phyloP scores from a whole-genome alignment of 2,797 vertebrate species.

The Pangasius macronema region DNA sequence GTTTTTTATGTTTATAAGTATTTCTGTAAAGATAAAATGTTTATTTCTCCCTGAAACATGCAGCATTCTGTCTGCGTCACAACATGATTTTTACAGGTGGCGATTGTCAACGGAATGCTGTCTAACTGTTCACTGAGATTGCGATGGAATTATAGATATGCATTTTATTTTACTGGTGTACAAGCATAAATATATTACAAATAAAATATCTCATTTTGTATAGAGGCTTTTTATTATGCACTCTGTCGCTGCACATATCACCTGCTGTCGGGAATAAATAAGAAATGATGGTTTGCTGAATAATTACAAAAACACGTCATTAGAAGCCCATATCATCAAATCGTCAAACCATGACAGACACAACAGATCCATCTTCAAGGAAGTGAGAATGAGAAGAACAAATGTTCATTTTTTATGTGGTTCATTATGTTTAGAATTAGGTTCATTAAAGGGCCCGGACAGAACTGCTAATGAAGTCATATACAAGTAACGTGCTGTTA shows the following conservation, averaged over 20 bases:
- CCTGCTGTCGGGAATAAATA: not conserved
- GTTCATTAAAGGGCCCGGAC: conserved; percentile 12
- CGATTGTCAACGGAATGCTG: conserved; percentile 88
- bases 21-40: conserved; percentile 73
- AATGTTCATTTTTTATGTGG: not conserved
- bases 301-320: conserved; percentile 4
- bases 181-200: conserved; percentile 92
- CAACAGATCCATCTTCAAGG: not conserved
- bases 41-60: conserved; percentile 67
- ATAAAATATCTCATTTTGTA: conserved; percentile 86
- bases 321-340: not conserved
- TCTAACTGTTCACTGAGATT: conserved; percentile 81
- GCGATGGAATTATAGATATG: conserved; percentile 93
- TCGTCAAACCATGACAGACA: not conserved
- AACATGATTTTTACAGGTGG: conserved; percentile 80
- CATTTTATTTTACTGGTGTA: conserved; percentile 99
- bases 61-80: conserved; percentile 77
- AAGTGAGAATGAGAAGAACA: not conserved
- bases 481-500: not conserved
- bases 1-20: conserved; percentile 80
- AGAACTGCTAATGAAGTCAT: conserved; percentile 35
- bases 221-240: conserved; percentile 52
- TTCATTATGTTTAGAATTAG: conserved; percentile 23
- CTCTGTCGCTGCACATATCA: not conserved
- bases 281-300: not conserved